Base-by-base conservation (phyloP, 2,113 vertebrate species). In the Trinectes maculatus region DNA sequence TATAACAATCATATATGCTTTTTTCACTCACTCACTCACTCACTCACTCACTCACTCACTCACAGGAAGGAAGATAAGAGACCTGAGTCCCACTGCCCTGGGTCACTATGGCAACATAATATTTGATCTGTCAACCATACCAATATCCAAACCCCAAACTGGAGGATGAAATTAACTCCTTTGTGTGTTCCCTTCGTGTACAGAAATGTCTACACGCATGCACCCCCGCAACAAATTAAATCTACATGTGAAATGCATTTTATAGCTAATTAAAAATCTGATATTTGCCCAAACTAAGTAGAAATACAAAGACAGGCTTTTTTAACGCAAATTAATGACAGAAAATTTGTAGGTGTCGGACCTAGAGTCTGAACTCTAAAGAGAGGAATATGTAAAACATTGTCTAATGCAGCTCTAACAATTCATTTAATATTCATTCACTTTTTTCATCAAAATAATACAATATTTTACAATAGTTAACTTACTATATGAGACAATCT, bases 21-120 rank as follows among this genome's bases (percentile, higher is more conserved):
- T n/a, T n/a, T n/a, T 53, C 21, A 11, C 21, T 15, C 12, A 43
- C 37, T 65, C 53, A 67, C 37, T 53, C 21, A 11, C 21, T 15
- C 12, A 43, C 37, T 65, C 53, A 67, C 25, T 15, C 8, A 42
- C 13, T 67, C 34, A 65, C 8, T 12, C 40, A 61, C 34, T 31
- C 15, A 25, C 4, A 10, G n/a, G n/a, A 19, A 33, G 4, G 3
- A 53, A 16, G 11, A 18, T 13, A 9, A 13, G 62, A 52, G 73
- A 83, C 57, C 51, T 16, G 64, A 82, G 65, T 86, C 67, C 62
- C 46, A 43, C 42, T 16, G 63, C 58, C 52, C 28, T 19, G 29
- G 33, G 51, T 88, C 61, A 56, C 70, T 77, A 78, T 73, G 51
- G 72, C 59, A 81, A 88, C 55, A 31, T 24, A 59, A 56, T 33